Evolutionary conservation across 2,797 vertebrate species (phyloP).

Genomic region (Acipenser transmontanus): DNA sequence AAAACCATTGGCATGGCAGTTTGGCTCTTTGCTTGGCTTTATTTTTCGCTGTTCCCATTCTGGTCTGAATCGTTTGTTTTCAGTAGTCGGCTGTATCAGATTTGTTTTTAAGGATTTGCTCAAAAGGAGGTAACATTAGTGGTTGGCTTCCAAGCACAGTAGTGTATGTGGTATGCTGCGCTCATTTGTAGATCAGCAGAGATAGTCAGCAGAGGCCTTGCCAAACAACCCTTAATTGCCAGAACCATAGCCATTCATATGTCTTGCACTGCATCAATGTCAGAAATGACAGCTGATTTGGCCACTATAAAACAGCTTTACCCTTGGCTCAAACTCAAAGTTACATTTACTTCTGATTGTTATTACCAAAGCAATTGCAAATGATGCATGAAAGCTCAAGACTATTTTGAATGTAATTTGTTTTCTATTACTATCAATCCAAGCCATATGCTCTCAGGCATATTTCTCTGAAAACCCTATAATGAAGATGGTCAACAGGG

Average conservation of each 20-base stretch:
- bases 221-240: not conserved
- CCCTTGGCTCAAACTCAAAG: not conserved
- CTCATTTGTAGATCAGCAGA: slow-evolving; percentile 20
- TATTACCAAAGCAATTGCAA: too few species aligned
- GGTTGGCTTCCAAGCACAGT: slow-evolving; percentile 33
- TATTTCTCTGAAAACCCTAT: too few species aligned
- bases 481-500: too few species aligned
- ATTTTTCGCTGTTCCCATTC: slow-evolving; percentile 12
- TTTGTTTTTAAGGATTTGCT: slow-evolving; percentile 23
- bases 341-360: too few species aligned
- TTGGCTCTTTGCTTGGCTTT: not conserved
- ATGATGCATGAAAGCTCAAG: not conserved
- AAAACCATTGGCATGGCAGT: slow-evolving; percentile 43
- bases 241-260: not conserved
- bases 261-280: slow-evolving; percentile 1
- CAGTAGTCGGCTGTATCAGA: slow-evolving; percentile 37
- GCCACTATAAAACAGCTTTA: not conserved
- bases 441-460: too few species aligned
- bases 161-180: slow-evolving; percentile 26
- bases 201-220: slow-evolving; percentile 7
- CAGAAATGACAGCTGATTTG: slow-evolving; percentile 16
- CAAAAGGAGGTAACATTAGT: slow-evolving; percentile 20
- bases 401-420: not conserved
- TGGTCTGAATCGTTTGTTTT: slow-evolving; percentile 33
- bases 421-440: too few species aligned